phyloP scores from a whole-genome alignment of 2,113 vertebrate genomes.

The Cavia porcellus region DNA sequence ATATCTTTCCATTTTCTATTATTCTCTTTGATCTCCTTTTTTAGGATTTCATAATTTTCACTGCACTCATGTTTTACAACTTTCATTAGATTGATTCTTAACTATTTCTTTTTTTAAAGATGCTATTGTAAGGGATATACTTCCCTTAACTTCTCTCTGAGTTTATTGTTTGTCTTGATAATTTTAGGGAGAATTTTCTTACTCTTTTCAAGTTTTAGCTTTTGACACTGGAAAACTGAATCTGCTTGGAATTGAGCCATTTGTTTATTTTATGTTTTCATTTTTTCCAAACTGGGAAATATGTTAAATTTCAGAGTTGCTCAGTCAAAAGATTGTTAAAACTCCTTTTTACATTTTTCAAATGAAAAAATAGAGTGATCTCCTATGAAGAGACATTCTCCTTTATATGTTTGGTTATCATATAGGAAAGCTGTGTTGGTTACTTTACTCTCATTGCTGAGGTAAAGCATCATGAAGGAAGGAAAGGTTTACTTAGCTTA shows the following conservation, averaged over 20 bases:
- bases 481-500: too few species aligned
- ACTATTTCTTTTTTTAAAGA: background rate
- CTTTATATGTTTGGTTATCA: background rate
- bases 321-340: constrained; percentile 66
- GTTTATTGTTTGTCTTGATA: background rate
- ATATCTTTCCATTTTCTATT: too few species aligned
- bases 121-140: background rate
- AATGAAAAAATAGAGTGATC: constrained; percentile 53
- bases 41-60: background rate
- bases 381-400: constrained; percentile 43
- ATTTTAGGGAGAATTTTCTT: constrained; percentile 42
- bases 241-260: constrained; percentile 55
- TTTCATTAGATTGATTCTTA: background rate
- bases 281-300: constrained; percentile 71
- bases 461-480: too few species aligned
- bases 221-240: constrained; percentile 53
- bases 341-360: constrained; percentile 32
- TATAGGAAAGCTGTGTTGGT: background rate
- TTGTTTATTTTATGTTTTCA: constrained; percentile 65
- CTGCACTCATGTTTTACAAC: background rate
- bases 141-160: background rate
- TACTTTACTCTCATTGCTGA: too few species aligned
- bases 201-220: constrained; percentile 15
- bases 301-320: constrained; percentile 67
- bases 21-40: background rate